phyloP scores from a whole-genome alignment of 2,113 vertebrate species.

The Ochotona curzoniae region DNA sequence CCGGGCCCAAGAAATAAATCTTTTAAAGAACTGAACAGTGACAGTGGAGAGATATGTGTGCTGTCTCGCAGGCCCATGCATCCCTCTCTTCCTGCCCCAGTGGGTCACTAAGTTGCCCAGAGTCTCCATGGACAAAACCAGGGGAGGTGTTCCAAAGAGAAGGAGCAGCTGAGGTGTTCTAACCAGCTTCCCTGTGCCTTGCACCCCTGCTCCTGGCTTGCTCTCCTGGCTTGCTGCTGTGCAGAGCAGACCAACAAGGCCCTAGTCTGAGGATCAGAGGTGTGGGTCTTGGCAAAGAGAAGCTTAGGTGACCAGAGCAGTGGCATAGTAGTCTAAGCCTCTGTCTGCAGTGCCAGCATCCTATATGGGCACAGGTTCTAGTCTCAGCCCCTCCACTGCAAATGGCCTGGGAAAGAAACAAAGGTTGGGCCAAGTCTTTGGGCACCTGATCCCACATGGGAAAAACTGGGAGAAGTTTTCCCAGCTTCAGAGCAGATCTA shows the following conservation, averaged over 20 bases:
- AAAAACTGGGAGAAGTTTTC: no score
- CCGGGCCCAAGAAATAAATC: no score
- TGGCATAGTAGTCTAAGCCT: no score
- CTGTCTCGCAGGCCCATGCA: background rate
- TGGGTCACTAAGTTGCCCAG: background rate
- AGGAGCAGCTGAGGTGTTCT: background rate
- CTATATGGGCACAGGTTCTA: no score
- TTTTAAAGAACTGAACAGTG: no score
- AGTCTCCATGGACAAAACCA: background rate
- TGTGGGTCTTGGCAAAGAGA: background rate
- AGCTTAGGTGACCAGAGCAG: no score
- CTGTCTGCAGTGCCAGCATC: no score
- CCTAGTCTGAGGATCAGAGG: background rate
- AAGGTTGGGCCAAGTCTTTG: no score
- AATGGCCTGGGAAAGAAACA: no score
- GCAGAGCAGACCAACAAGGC: background rate
- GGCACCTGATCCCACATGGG: no score
- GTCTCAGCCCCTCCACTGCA: no score
- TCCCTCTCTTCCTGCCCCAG: background rate
- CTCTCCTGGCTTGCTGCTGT: background rate
- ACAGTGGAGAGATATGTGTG: background rate
- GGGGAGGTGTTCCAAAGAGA: background rate
- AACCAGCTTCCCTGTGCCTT: background rate
- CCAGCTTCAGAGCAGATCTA: no score
- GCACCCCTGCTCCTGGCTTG: background rate